Evolutionary conservation across 2,797 vertebrate genomes (phyloP), one percentile per base, ranked within the genome.

Genomic region (Spea hammondii): DNA sequence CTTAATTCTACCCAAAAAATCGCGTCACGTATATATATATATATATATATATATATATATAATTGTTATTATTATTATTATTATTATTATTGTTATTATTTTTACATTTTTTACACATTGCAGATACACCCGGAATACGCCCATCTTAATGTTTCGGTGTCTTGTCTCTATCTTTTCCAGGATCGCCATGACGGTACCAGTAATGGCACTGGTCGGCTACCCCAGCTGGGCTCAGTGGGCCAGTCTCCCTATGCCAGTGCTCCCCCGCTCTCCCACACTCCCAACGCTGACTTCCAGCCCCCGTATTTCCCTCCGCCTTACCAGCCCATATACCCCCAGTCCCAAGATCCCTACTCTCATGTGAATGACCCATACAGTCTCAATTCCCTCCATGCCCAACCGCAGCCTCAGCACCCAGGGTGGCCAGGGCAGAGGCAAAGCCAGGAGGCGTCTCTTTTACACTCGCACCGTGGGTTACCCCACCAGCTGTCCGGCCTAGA

Each of bases 281-380:
- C 97, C 73, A 96, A 95, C 91, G 95, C 96, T 88, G 95, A 96
- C 93, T 97, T 98, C 93, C 97, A 96, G 91, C 96, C 96, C 77
- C 96, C 97, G 65, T 96, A 96, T 85, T 97, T 96, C 77, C 97
- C 97, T 81, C 97, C 96, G 4, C 96, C 97, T 79, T 97, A 98
- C 91, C 96, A 98, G 92, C 96, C 97, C 90, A 97, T 98, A 91
- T 97, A 97, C 89, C 94, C 96, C 82, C 97, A 98, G 90, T 98
- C 97, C 91, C 97, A 98, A 95, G 97, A 99, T 90, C 96, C 96
- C 84, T 99, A 98, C 88, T 95, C 96, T 87, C 97, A 98, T 92
- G 96, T 98, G 86, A 99, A 97, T 92, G 97, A 99, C 92, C 97
- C 95, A 66, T 98, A 99, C 92, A 98, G 96, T 89, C 93, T 98